These are phyloP conservation scores for Eupithecia tripunctaria DNA, from an alignment of 2,888 invertebrate genomes.

Conservation along the genomic window DNA sequence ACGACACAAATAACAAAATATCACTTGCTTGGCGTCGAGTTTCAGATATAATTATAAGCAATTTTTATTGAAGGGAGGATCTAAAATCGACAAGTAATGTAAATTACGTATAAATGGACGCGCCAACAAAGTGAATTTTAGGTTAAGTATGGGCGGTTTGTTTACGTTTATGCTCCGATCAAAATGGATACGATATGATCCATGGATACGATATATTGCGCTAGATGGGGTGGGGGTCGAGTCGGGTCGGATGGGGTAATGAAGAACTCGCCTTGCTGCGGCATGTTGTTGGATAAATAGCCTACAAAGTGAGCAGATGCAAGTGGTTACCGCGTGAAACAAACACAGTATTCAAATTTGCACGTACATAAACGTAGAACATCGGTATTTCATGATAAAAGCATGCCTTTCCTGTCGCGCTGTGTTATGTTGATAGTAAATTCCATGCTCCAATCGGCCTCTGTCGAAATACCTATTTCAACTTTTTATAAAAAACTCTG, in stretches of 20 bases:
- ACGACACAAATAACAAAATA: no score
- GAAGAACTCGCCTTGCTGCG: constrained; percentile 21
- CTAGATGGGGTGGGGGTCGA: background rate
- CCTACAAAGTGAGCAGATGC: constrained; percentile 31
- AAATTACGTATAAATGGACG: no score
- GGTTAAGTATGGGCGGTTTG: no score
- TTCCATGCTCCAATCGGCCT: background rate
- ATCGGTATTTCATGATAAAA: constrained; percentile 16
- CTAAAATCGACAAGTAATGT: no score
- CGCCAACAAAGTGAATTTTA: no score
- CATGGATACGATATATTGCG: no score
- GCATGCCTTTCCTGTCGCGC: background rate
- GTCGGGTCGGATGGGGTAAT: background rate
- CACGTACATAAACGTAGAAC: constrained; percentile 8
- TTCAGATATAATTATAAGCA: no score
- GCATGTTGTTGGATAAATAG: constrained; percentile 29
- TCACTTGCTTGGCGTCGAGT: no score
- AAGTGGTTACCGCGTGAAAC: constrained; percentile 28
- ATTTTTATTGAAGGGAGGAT: no score
- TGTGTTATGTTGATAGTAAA: background rate
- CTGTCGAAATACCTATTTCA: background rate
- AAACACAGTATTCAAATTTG: constrained; percentile 19
- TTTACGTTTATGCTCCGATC: no score
- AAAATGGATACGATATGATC: no score
- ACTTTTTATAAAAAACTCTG: background rate